Evolutionary conservation across 2,888 invertebrate genomes (phyloP), one percentile per base, ranked within the genome.

Genomic region (Drosophila ezoana): DNA sequence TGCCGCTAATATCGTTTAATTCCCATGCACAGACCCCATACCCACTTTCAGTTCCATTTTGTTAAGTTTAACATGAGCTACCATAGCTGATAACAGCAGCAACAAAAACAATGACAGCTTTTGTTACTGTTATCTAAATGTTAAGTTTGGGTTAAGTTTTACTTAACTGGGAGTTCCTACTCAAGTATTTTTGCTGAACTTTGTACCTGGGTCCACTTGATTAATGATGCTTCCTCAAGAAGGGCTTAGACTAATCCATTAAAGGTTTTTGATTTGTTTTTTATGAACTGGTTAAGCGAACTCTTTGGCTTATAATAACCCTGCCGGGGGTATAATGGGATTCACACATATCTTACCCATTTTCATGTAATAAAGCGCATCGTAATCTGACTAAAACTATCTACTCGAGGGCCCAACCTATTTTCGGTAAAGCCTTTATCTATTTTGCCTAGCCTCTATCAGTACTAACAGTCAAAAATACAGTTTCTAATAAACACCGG

Each of bases 251-350:
- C 13, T 35, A 20, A 28, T 48, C 18, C 37, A 13, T 32, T 4
- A 11, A n/a, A 16, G 38, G 49, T 62, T 38, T 62, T 45, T 64
- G 63, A 40, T 64, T 44, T 62, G 16, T 3, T 3, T 6, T 28
- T 18, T n/a, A 37, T 13, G 3, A 28, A 23, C 8, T 8, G 28
- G 6, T 23, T 23, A 2, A 23, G 23, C 23, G 1, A 23, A 23
- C 8, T 6, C 28, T 28, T 28, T 28, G 8, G 8, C 8, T 28
- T 8, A 28, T 8, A 2, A 23, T 23, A 23, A 5, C 6, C 23
- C 5, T 6, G 23, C 5, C 23, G 23, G 23, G 20, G 5, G 0
- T 20, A 28, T 2, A 2, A 28, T 6, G 23, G 23, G 6, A 23
- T 23, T 23, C 23, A 23, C 23, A 23, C 23, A 23, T 23, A 23